These are phyloP conservation scores for Trisateles emortualis DNA, from an alignment of 2,888 invertebrate genomes.

Conservation along the genomic window DNA sequence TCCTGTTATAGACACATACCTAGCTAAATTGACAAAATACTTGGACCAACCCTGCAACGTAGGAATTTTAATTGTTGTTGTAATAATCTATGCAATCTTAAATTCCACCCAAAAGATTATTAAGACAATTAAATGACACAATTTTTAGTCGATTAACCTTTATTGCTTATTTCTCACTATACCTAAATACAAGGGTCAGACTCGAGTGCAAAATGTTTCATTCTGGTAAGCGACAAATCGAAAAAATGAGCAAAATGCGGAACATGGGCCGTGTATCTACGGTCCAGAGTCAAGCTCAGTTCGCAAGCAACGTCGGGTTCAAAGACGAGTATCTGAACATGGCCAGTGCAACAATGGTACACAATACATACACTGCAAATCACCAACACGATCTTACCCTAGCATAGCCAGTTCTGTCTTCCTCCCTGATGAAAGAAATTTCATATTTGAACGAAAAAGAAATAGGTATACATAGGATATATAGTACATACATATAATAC, in stretches of 20 bases:
- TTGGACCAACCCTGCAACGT: too few species aligned
- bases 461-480: conserved; percentile 48
- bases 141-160: not conserved
- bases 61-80: too few species aligned
- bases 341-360: conserved; percentile 24
- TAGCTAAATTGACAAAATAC: too few species aligned
- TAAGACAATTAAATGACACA: not conserved
- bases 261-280: conserved; percentile 44
- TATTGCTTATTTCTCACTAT: not conserved
- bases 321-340: conserved; percentile 8
- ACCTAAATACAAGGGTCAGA: not conserved
- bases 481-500: conserved; percentile 52
- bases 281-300: conserved; percentile 59
- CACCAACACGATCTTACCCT: conserved; percentile 85
- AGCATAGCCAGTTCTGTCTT: conserved; percentile 86
- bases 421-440: conserved; percentile 87
- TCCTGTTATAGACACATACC: too few species aligned
- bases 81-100: too few species aligned
- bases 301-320: conserved; percentile 33
- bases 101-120: not conserved
- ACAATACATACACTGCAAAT: conserved; percentile 76
- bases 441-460: conserved; percentile 59
- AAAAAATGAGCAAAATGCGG: conserved; percentile 66
- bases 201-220: conserved; percentile 61
- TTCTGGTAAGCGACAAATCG: conserved; percentile 67